These are phyloP conservation scores for Cyanistes caeruleus DNA, from an alignment of 2,113 vertebrate species.

Conservation along the genomic window DNA sequence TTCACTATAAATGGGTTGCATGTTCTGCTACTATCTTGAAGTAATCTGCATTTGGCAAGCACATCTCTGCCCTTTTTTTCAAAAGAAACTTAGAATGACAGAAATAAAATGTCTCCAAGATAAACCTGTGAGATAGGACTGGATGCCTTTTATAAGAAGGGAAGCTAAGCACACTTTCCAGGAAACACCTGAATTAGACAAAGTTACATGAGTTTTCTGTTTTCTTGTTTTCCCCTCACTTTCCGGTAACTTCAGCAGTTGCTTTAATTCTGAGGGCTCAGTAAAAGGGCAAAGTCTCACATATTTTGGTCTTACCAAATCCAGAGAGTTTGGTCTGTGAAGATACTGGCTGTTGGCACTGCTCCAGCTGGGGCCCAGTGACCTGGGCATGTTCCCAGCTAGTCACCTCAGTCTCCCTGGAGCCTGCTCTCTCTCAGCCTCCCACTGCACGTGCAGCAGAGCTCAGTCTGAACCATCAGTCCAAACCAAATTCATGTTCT, in stretches of 20 bases:
- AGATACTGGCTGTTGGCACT: neutral
- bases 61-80: neutral
- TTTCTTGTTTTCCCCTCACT: neutral
- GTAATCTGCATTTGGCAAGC: conserved; percentile 1
- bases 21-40: neutral
- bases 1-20: neutral
- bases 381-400: accelerated
- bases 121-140: neutral
- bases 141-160: neutral
- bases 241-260: neutral
- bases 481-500: neutral
- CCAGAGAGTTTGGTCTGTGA: neutral
- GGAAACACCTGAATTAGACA: neutral
- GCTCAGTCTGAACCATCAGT: neutral
- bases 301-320: neutral
- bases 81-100: neutral
- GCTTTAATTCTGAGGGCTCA: neutral
- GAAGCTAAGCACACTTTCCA: neutral
- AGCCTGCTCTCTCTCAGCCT: neutral
- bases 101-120: neutral
- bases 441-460: neutral
- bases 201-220: neutral
- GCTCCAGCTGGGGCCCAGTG: neutral
- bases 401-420: too few relatives aligned
- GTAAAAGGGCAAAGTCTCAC: neutral